Percentiles rank a stretch among this genome's conserved stretches.
Conservation (phyloP, 1,140 invertebrate species). For the Sycobia sp. region DNA sequence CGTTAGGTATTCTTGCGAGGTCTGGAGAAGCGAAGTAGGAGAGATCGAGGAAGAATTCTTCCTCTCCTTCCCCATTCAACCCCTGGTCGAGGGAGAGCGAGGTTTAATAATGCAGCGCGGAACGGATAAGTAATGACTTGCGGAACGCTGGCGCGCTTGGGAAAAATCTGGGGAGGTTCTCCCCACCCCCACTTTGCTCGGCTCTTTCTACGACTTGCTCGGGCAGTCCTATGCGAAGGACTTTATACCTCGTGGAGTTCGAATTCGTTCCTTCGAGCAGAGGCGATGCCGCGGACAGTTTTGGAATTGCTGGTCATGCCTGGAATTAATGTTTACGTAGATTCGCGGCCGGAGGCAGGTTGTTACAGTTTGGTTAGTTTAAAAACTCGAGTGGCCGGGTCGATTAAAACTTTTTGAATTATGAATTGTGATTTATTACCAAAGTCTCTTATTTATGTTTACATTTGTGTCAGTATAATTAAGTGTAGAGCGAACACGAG, state of each 20-base stretch:
- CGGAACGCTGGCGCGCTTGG: neutral
- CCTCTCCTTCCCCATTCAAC: neutral
- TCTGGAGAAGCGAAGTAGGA: neutral
- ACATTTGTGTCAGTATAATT: too few species aligned
- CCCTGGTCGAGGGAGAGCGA: too few species aligned
- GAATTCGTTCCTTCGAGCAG: neutral
- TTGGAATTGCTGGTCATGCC: neutral
- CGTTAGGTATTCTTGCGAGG: neutral
- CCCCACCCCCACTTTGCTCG: neutral
- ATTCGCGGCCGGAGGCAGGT: neutral
- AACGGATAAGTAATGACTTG: slow-evolving; percentile 25
- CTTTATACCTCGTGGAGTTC: too few species aligned
- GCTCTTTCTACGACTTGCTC: neutral
- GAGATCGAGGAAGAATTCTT: too few species aligned
- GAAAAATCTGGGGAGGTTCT: neutral
- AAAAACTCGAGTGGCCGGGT: neutral
- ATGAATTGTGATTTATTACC: too few species aligned
- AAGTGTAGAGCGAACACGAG: too few species aligned
- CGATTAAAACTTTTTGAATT: neutral
- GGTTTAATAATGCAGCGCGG: slow-evolving; percentile 23
- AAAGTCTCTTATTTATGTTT: too few species aligned
- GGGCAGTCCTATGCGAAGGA: too few species aligned
- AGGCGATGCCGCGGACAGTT: neutral
- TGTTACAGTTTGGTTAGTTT: neutral
- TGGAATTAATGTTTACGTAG: neutral